phyloP scores from a whole-genome alignment of 2,888 invertebrate species.

The Drosophila atripex region DNA sequence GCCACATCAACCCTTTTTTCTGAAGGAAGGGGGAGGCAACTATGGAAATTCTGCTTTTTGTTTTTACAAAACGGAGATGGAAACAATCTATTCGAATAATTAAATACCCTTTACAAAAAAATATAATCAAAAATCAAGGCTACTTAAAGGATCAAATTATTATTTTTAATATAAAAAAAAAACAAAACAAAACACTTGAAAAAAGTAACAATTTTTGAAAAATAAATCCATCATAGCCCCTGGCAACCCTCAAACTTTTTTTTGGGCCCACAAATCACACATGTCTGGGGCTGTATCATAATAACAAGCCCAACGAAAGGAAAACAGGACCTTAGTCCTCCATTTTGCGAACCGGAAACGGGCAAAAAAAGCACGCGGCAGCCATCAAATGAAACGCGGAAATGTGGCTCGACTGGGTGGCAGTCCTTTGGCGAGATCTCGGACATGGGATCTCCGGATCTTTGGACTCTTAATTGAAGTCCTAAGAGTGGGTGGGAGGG shows the following conservation, averaged over 20 bases:
- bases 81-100: not conserved
- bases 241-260: not conserved
- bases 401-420: constrained; percentile 36
- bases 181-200: too few relatives aligned
- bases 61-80: not conserved
- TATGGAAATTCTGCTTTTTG: not conserved
- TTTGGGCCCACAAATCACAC: constrained; percentile 42
- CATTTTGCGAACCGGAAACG: not conserved
- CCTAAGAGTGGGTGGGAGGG: constrained; percentile 1
- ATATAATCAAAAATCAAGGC: too few relatives aligned
- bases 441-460: constrained; percentile 5
- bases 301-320: constrained; percentile 3
- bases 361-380: constrained; percentile 25
- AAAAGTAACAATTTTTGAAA: not conserved
- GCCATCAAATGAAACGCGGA: constrained; percentile 40
- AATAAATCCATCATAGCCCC: constrained; percentile 3
- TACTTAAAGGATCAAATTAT: not conserved
- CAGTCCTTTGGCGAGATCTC: not conserved
- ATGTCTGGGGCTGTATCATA: constrained; percentile 40
- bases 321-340: constrained; percentile 8
- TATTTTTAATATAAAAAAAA: not conserved
- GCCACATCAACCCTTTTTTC: not conserved
- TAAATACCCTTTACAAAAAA: not conserved
- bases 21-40: not conserved
- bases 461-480: constrained; percentile 33